Evolutionary conservation across 2,888 invertebrate species (phyloP), one percentile per base, ranked within the genome.

Genomic region (Synergus laeviventris): DNA sequence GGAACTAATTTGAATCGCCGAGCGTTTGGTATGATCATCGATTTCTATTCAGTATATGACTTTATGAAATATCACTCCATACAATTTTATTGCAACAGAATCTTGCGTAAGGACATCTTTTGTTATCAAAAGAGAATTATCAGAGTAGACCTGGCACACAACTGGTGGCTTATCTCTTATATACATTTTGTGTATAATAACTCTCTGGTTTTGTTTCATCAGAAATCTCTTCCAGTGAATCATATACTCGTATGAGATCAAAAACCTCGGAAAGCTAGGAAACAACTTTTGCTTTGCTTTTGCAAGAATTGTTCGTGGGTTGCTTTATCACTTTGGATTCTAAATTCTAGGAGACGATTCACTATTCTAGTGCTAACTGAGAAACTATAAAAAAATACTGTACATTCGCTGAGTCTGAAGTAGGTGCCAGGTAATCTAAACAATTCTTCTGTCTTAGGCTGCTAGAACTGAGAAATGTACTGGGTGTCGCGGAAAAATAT

Each of bases 101-200:
- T 64, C 1, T 66, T 66, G 45, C 66, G 24, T 66, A 66, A 49
- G 66, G 16, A 45, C 45, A 24, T 45, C 66, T 45, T 42, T 66
- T 45, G 42, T 66, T 66, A 66, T 66, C 42, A 66, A 66, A 66
- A 66, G 16, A 66, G 16, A 45, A 24, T 66, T 66, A 66, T 66
- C 66, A 66, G n/a, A 66, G 45, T 31, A 9, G 21, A 56, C 21
- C 56, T 21, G 56, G 45, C 16, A 64, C 39, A 49, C 66, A 45
- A 42, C 24, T 66, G 24, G 31, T 66, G 21, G 21, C 14, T 66
- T 42, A 66, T 66, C 39, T 66, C 42, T 66, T 31, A 8, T 31
- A 8, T 49, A 31, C 45, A 66, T 24, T 61, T 16, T 38, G 7
- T 61, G 8, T 36, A 61, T 61, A 61, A 9, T 9, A 16, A 1